A percentile compares a stretch with the other conserved stretches of the same genome.
phyloP scores from a whole-genome alignment of 2,888 invertebrate species.

The Zonitis immaculata region DNA sequence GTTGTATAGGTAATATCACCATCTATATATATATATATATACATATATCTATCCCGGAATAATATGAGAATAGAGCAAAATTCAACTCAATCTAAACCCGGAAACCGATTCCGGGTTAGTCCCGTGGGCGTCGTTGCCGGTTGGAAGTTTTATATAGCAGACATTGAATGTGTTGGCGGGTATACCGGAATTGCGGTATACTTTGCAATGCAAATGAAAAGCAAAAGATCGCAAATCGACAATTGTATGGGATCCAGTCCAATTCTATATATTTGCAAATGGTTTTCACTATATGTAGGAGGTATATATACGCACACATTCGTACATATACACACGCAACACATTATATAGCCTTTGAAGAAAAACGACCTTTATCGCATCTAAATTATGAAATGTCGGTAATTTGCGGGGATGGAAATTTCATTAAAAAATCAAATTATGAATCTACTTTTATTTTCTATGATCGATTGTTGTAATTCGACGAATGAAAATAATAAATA shows the following conservation, averaged over 20 bases:
- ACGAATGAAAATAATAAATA: not conserved
- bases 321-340: not conserved
- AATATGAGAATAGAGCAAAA: slow-evolving; percentile 44
- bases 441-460: too few species aligned
- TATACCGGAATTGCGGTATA: slow-evolving; percentile 46
- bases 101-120: slow-evolving; percentile 46
- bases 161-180: slow-evolving; percentile 38
- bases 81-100: slow-evolving; percentile 50
- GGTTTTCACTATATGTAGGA: slow-evolving; percentile 43
- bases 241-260: slow-evolving; percentile 45
- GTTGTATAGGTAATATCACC: slow-evolving; percentile 44
- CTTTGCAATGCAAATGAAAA: slow-evolving; percentile 51
- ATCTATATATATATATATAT: too few species aligned
- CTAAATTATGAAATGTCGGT: too few species aligned
- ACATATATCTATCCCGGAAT: too few species aligned
- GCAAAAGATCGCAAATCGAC: slow-evolving; percentile 50
- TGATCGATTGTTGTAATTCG: too few species aligned
- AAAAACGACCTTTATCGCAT: too few species aligned
- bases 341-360: too few species aligned
- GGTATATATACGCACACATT: slow-evolving; percentile 17
- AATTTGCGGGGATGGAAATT: too few species aligned
- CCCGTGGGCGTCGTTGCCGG: slow-evolving; percentile 46
- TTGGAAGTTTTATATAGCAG: slow-evolving; percentile 42
- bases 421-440: too few species aligned
- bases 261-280: slow-evolving; percentile 45